Evolutionary conservation across 2,797 vertebrate genomes (phyloP), one percentile per base, ranked within the genome.

Genomic region (Rhodeus uyekii): DNA sequence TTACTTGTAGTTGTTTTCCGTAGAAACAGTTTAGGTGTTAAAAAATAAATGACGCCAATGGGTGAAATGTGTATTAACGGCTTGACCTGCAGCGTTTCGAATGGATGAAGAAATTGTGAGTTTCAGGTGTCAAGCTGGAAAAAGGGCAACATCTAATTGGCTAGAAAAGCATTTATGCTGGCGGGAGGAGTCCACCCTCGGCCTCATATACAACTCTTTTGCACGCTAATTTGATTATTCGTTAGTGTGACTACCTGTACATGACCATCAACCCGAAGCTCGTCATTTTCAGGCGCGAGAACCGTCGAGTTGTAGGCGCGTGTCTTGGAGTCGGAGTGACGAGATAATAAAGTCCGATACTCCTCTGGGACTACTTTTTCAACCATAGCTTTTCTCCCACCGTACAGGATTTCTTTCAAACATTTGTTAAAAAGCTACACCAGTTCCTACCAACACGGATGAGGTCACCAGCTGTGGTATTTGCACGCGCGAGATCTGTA

Each of bases 81-180:
- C 46, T 38, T 16, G 58, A 53, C 29, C 2, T 24, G 48, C 22
- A 36, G 2, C 4, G 32, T 39, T 24, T 24, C 64, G 36, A 32
- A 50, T n/a, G 44, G n/a, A 34, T 75, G 29, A 74, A 46, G 61
- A 73, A 71, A 77, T 50, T 83, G 18, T n/a, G 13, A 10, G 81
- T 74, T 81, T 84, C 69, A 75, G 27, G 55, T 86, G 76, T 84
- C 83, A 76, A 61, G 12, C 29, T n/a, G 29, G 67, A 63, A 29
- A 44, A 83, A 58, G 14, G 36, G 46, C 36, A 32, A 50, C 8
- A 18, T 85, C 42, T 85, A 61, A 87, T 85, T 83, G 86, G 86
- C 68, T 67, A 79, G 34, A 74, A 60, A 81, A 53, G 29, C 53
- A 24, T 29, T 50, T 16, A 24, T 29, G 55, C 78, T 64, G 76